phyloP scores from a whole-genome alignment of 64 coral and sea anemone species.

The Cladopsammia gracilis region DNA sequence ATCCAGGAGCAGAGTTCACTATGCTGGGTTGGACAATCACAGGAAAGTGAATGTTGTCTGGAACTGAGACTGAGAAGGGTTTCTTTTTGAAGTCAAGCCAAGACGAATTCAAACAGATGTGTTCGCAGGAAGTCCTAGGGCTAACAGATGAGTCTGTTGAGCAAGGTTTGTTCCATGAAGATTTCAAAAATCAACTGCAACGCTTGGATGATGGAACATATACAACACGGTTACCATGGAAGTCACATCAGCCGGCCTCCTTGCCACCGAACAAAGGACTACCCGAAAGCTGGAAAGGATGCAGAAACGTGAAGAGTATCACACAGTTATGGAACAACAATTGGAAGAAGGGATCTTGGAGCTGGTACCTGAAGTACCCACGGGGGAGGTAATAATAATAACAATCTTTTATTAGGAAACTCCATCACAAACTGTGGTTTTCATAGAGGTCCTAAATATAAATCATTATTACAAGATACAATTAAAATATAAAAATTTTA shows the following conservation, averaged over 20 bases:
- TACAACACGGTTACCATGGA: constrained; percentile 80
- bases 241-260: constrained; percentile 29
- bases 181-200: constrained; percentile 51
- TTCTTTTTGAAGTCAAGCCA: constrained; percentile 62
- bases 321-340: constrained; percentile 67
- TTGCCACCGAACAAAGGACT: constrained; percentile 68
- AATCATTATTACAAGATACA: too few species aligned
- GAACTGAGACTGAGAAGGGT: constrained; percentile 44
- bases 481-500: too few species aligned
- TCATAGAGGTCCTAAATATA: too few species aligned
- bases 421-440: too few species aligned
- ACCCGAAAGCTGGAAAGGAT: constrained; percentile 71
- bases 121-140: constrained; percentile 84
- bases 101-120: constrained; percentile 80
- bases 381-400: not conserved
- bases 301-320: constrained; percentile 55
- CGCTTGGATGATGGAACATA: constrained; percentile 75
- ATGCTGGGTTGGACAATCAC: constrained; percentile 61
- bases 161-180: constrained; percentile 40
- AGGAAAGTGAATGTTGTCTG: constrained; percentile 30
- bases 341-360: constrained; percentile 67
- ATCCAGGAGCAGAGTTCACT: constrained; percentile 71
- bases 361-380: constrained; percentile 26
- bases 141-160: constrained; percentile 25
- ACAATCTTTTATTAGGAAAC: too few species aligned